Base-by-base conservation (phyloP, 2,888 invertebrate genomes). In the Trissoscelio sp. region DNA sequence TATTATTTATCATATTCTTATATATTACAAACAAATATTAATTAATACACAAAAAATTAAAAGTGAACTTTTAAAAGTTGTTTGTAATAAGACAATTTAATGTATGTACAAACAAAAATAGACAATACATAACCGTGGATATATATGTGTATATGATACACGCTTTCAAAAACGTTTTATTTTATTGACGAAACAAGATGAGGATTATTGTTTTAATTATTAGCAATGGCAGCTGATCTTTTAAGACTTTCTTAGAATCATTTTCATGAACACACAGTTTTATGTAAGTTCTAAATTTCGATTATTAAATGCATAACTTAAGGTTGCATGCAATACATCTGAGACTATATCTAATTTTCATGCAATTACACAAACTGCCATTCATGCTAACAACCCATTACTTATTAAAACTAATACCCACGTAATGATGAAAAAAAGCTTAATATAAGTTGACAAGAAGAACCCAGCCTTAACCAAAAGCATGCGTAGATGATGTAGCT, bases 401-500 rank as follows among this genome's bases (percentile, higher is more conserved):
- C n/a, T 66, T 39, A 37, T 14, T 66, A 37, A 22, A 51, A 66
- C 66, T 51, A 66, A 48, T 37, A 22, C 3, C 51, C 51, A 24
- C 14, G 28, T 51, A n/a, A 46, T 1, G 16, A 37, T n/a, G 34
- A 3, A 24, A 37, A 51, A 39, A 39, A 66, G 4, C 16, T 60
- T 16, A 28, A 28, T 7, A 28, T 28, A 16, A 37, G 9, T 3
- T 7, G 34, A 64, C 20, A 20, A 42, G 22, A 66, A 53, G 66
- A 66, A 53, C 6, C 24, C 42, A 55, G 24, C 14, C 18, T 46
- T 44, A 24, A 48, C n/a, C n/a, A 28, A 11, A 69, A 46, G 58
- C 70, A 70, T 70, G 70, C 70, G 39, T 18, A 31, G 46, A 57
- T 67, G 67, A 67, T 42, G 7, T 44, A 55, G 44, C 20, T 31